Conservation (phyloP, 2,113 vertebrate species). For the Caracal caracal region DNA sequence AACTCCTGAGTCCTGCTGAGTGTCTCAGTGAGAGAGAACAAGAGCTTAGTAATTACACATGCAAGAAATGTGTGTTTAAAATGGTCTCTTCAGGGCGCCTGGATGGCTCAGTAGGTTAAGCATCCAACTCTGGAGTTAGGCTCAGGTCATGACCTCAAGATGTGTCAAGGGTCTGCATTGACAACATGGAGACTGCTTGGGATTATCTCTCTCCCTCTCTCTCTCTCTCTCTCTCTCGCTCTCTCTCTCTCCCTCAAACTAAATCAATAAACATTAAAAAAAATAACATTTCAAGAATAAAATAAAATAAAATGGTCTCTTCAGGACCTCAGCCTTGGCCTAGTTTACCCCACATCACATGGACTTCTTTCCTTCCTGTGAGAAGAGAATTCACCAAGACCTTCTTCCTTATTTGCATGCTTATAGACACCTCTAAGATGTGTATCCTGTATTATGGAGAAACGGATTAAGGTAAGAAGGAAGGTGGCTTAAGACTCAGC, state of each 20-base stretch:
- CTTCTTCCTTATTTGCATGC: not conserved
- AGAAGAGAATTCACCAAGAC: not conserved
- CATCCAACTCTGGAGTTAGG: too few species aligned
- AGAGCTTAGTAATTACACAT: not conserved
- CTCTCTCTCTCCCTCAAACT: too few species aligned
- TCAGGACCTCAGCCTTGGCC: not conserved
- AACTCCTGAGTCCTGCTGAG: constrained; percentile 16
- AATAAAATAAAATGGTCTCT: not conserved
- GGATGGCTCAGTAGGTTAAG: too few species aligned
- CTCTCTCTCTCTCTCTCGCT: too few species aligned
- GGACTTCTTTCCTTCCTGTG: not conserved
- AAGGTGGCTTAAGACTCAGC: not conserved
- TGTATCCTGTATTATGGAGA: not conserved
- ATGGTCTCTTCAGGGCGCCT: too few species aligned
- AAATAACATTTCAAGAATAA: too few species aligned
- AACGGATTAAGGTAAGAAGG: not conserved
- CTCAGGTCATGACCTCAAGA: too few species aligned
- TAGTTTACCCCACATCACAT: not conserved
- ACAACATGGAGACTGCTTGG: too few species aligned
- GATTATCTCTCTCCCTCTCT: too few species aligned
- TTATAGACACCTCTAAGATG: not conserved
- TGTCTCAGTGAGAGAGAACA: not conserved
- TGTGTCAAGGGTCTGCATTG: too few species aligned
- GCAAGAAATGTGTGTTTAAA: not conserved
- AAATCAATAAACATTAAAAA: too few species aligned